Base-by-base conservation (phyloP, 2,797 vertebrate genomes). In the Hippopotamyrus pictus region DNA sequence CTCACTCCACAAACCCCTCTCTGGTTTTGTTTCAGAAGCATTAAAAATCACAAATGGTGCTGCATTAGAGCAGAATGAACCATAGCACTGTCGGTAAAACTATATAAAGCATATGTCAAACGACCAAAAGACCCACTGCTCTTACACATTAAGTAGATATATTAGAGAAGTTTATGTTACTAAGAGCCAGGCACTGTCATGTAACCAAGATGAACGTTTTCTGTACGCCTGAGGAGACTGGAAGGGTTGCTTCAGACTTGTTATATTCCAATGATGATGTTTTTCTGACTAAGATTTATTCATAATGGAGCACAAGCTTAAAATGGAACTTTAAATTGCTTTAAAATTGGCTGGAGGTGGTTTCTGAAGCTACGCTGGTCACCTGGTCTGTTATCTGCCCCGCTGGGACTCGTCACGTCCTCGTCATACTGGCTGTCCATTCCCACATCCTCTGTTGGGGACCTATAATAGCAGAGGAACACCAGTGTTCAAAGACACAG, bases 311-410 rank as follows among this genome's bases (percentile, higher is more conserved):
- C 65, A 69, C 65, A 69, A 14, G 65, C 65, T 79, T 79, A 79
- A 79, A 8, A 79, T 1, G 0, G 37, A 44, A 79, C 6, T 19
- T 2, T 44, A 44, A 44, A 19, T 84, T 14, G 37, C 14, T 41
- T 41, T 41, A 46, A 82, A 82, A 82, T 29, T 57, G 53, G 51
- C 0, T 86, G 25, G 51, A 22, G 25, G 22, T 57, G 1, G 25
- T 57, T 22, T 57, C 12, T 33, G 53, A 7, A n/a, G 25, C 53
- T 29, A 51, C 1, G 25, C 11, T 37, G 14, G 29, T 95, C 92
- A 98, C 98, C 98, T 29, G 96, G 96, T 94, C 94, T 96, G 95
- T 96, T 96, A 53, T 97, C 97, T 87, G 92, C 41, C 90, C 94
- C 93, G 88, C 89, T 90, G 4, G 94, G 92, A 90, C 90, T 95